Evolutionary conservation across 2,113 vertebrate genomes (phyloP), one percentile per base, ranked within the genome.

Genomic region (Numida meleagris): DNA sequence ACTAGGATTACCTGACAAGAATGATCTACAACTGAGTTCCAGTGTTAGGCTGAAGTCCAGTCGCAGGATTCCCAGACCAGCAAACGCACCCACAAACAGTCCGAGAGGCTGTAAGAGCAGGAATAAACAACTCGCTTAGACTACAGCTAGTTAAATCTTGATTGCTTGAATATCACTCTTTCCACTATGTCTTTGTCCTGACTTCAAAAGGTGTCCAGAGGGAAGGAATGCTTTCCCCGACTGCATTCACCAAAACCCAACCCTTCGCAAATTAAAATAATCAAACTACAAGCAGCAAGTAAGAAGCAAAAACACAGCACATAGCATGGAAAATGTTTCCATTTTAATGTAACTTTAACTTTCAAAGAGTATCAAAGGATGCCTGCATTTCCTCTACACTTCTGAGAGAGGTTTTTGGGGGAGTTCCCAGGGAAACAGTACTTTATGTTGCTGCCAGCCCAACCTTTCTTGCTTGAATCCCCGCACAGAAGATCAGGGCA

Each of bases 241-340:
- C 23, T 4, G 1, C 24, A 15, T 40, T 78, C 31, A 40, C 23
- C 1, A 1, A 65, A 85, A 73, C 4, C 1, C 9, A 71, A 1
- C 21, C 42, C 55, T 38, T 63, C 23, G 21, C 38, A 48, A 42
- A 17, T 76, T 5, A 50, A 86, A 68, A 5, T 14, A 23, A 25
- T 62, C 59, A 38, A 29, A 40, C 27, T 14, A 24, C 25, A 20
- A 74, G 31, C 29, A 14, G 16, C 3, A 29, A 14, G 0, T 6
- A 19, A 48, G 40, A 38, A 40, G 1, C n/a, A 23, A 84, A 86
- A 48, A 0, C 1, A 2, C 38, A 40, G 38, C 77, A 50, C 0
- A 0, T 4, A 29, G 21, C 9, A 8, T 3, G 29, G 33, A 66
- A 55, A 81, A 48, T 3, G 18, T 3, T 50, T 33, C 16, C 36